phyloP scores from a whole-genome alignment of 2,888 invertebrate genomes.

The Noctua janthina region DNA sequence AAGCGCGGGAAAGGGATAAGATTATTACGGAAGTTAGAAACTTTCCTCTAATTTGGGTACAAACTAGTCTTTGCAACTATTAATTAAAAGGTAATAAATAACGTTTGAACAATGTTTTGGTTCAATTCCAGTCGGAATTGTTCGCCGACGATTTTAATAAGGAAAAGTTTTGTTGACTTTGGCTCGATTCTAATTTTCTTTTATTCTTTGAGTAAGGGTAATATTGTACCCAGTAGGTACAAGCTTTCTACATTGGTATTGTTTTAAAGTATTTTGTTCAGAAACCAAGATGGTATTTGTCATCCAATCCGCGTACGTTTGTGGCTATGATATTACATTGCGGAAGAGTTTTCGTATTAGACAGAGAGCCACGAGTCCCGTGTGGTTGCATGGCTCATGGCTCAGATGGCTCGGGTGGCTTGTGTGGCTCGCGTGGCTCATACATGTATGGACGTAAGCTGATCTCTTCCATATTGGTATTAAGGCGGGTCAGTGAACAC shows the following conservation, averaged over 20 bases:
- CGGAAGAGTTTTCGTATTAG: constrained; percentile 55
- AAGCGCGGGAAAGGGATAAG: constrained; percentile 71
- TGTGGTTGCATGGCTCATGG: constrained; percentile 44
- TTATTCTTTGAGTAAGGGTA: constrained; percentile 13
- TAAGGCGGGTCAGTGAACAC: constrained; percentile 56
- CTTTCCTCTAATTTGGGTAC: constrained; percentile 57
- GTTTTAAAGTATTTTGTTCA: constrained; percentile 2
- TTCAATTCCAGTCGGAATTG: constrained; percentile 46
- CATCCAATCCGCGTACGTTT: constrained; percentile 41
- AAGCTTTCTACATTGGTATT: neutral
- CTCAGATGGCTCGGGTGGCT: neutral
- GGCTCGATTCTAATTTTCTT: constrained; percentile 34
- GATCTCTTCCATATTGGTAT: constrained; percentile 59
- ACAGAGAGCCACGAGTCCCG: constrained; percentile 23
- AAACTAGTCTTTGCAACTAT: constrained; percentile 55
- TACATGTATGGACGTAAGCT: constrained; percentile 50
- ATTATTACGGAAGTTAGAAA: constrained; percentile 67
- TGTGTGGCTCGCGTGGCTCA: constrained; percentile 22
- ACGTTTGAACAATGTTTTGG: constrained; percentile 42
- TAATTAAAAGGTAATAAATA: constrained; percentile 63
- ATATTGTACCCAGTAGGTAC: neutral
- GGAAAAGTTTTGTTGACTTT: constrained; percentile 57
- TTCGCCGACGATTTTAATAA: constrained; percentile 48
- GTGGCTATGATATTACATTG: constrained; percentile 56
- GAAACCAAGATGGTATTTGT: constrained; percentile 23